phyloP scores from a whole-genome alignment of 1,140 invertebrate species.

The Copidosoma floridanum region DNA sequence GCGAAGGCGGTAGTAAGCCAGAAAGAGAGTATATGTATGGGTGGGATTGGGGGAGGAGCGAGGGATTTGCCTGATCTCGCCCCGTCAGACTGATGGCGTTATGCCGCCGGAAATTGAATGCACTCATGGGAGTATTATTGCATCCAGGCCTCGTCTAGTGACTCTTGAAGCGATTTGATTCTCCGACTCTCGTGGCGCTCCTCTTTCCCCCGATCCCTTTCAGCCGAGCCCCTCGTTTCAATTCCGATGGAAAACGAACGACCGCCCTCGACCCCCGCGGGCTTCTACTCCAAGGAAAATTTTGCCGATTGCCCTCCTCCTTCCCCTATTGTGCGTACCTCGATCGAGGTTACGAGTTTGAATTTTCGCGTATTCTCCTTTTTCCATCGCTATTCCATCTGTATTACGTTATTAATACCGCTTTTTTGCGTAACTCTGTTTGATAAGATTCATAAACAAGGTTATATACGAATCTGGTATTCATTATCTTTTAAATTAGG shows the following conservation, averaged over 20 bases:
- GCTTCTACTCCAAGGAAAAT: constrained; percentile 27
- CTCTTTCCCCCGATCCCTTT: neutral
- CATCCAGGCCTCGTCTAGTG: constrained; percentile 37
- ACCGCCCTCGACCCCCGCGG: constrained; percentile 32
- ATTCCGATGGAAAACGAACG: constrained; percentile 36
- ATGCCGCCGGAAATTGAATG: constrained; percentile 40
- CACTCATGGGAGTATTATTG: constrained; percentile 40
- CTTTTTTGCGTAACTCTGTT: too few relatives aligned
- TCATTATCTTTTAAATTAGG: too few relatives aligned
- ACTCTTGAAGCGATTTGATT: constrained; percentile 38
- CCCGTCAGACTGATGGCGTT: constrained; percentile 29
- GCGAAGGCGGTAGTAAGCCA: too few relatives aligned
- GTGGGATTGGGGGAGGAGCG: constrained; percentile 29
- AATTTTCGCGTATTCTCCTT: too few relatives aligned
- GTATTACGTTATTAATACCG: too few relatives aligned
- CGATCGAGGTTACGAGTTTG: too few relatives aligned
- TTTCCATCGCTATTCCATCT: too few relatives aligned
- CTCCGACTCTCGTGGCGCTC: neutral
- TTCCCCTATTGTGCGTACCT: too few relatives aligned
- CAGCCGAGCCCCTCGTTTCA: constrained; percentile 33
- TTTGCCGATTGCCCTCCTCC: constrained; percentile 3
- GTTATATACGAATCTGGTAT: too few relatives aligned
- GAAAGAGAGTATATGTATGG: too few relatives aligned
- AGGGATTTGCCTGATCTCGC: constrained; percentile 34
- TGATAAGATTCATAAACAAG: too few relatives aligned